These are phyloP conservation scores for Larimichthys polyactis DNA, from an alignment of 2,113 vertebrate species.

Conservation along the genomic window DNA sequence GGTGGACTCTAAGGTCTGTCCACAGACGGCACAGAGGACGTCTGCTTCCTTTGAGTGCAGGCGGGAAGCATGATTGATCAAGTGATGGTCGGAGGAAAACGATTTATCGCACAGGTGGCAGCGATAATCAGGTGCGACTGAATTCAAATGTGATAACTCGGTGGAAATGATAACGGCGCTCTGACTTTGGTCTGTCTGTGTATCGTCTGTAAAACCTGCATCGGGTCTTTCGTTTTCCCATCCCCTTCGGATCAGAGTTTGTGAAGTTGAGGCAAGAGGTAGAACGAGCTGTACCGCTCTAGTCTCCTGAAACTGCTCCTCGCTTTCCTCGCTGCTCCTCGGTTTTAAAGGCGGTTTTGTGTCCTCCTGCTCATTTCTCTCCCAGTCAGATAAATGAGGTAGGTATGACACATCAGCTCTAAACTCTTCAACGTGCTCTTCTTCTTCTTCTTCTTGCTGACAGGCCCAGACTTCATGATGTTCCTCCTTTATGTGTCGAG, in stretches of 20 bases:
- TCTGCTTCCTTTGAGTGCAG: constrained; percentile 34
- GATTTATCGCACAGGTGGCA: constrained; percentile 59
- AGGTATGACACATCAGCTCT: background rate
- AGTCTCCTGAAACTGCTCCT: constrained; percentile 18
- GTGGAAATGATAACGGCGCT: background rate
- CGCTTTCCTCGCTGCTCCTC: constrained; percentile 1
- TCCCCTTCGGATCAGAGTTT: background rate
- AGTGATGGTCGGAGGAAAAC: constrained; percentile 51
- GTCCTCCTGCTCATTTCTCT: constrained; percentile 26
- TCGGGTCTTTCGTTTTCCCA: background rate
- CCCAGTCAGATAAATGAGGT: constrained; percentile 32
- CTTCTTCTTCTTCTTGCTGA: constrained; percentile 26
- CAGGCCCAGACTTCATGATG: constrained; percentile 45
- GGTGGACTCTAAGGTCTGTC: constrained; percentile 37
- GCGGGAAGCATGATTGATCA: constrained; percentile 60
- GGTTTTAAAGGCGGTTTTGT: constrained; percentile 15
- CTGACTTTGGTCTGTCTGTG: constrained; percentile 17
- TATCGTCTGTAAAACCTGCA: constrained; percentile 6
- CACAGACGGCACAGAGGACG: constrained; percentile 60
- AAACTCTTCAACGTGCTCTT: background rate
- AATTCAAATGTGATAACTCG: constrained; percentile 1
- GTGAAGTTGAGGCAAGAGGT: constrained; percentile 8
- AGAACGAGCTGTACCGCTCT: background rate
- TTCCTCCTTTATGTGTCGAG: constrained; percentile 69
- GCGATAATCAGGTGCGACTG: background rate